Evolutionary conservation across 2,888 invertebrate genomes (phyloP), one percentile per base, ranked within the genome.

Genomic region (Pterostichus madidus): DNA sequence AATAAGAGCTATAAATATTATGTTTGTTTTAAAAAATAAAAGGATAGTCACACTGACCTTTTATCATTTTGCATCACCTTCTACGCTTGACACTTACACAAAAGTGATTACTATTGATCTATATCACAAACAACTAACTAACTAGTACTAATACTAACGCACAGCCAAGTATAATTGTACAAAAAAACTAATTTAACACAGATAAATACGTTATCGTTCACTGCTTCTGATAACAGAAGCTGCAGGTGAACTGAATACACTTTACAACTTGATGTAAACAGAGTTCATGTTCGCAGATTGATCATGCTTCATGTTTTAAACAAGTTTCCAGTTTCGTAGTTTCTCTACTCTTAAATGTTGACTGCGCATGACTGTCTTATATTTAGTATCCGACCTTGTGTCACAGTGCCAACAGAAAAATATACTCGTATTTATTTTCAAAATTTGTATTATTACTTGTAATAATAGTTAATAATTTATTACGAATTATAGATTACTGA

Each of bases 341-440:
- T 56, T 56, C 17, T 4, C 56, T 24, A 17, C 17, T 56, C 10
- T 56, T 0, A 2, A 49, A 49, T 3, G 56, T 24, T 56, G 24
- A 3, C 49, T 56, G 56, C 56, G 56, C 56, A 56, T 17, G 56
- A 17, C 56, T 56, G 56, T 56, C 56, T 56, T 56, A 56, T 17
- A 56, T 56, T 56, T 56, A 56, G 56, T 24, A 24, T 24, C 6
- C 13, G 17, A 24, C 56, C 56, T 56, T 56, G 56, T 17, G n/a
- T 1, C 24, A 39, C 39, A 39, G 39, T 24, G 3, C 3, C 39
- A 39, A 3, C 6, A 39, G 35, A 39, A 39, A 3, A 39, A 2
- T 24, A 3, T 24, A 24, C 24, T 24, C 3, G 24, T 3, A 24
- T 3, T 24, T 39, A 39, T 5, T 8, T 39, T 7, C 8, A 39